phyloP scores from a whole-genome alignment of 2,113 vertebrate species.

The Sarotherodon lohbergeri region DNA sequence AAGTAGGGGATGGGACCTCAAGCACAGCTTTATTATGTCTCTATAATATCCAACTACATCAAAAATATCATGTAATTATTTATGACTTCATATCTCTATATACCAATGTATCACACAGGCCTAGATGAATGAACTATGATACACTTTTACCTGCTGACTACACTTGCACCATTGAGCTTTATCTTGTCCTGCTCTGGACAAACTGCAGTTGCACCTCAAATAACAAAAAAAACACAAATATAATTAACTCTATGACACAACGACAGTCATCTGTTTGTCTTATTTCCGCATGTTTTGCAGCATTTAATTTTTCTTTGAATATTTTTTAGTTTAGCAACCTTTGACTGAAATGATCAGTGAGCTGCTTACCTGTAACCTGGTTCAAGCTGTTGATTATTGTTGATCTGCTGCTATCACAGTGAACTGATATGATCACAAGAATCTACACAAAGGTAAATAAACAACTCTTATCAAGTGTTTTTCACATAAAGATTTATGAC shows the following conservation, averaged over 20 bases:
- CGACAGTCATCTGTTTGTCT: not conserved
- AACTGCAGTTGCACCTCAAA: conserved; percentile 42
- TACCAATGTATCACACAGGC: not conserved
- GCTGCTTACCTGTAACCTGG: conserved; percentile 73
- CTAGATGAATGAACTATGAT: not conserved
- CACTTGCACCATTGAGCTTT: conserved; percentile 49
- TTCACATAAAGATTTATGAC: not conserved
- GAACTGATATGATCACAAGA: conserved; percentile 60
- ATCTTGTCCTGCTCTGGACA: conserved; percentile 28
- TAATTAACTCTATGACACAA: not conserved
- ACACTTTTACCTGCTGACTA: conserved; percentile 62
- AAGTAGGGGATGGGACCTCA: not conserved
- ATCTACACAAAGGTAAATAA: conserved; percentile 50
- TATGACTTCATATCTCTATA: not conserved
- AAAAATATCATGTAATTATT: not conserved
- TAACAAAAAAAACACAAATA: not conserved
- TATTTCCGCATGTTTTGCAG: not conserved
- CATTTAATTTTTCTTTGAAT: not conserved
- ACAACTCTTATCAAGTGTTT: not conserved
- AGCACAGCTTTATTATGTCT: not conserved
- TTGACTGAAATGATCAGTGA: not conserved
- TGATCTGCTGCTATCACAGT: conserved; percentile 62
- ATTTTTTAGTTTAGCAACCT: not conserved
- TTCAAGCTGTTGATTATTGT: conserved; percentile 67
- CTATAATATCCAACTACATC: not conserved